Percentiles rank a stretch among this genome's conserved stretches.
These are phyloP conservation scores for Mastigias papua DNA, from an alignment of 30 jellyfish, hydroid and myxozoan species.

Conservation along the genomic window DNA sequence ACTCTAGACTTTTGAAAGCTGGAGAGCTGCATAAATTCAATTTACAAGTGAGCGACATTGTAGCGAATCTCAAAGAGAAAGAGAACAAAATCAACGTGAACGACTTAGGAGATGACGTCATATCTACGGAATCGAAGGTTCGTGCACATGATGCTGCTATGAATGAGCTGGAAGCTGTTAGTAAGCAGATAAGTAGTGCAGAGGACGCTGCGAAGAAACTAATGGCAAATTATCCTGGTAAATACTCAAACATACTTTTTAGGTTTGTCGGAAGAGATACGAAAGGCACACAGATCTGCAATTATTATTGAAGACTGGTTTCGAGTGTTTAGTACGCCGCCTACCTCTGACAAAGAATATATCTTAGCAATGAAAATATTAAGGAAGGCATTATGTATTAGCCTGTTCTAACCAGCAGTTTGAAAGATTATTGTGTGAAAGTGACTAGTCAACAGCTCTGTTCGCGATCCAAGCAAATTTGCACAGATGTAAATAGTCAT, in stretches of 20 bases:
- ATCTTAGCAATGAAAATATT: no score
- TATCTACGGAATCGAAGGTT: conserved; percentile 58
- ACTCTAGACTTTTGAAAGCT: conserved; percentile 64
- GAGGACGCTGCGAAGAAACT: conserved; percentile 29
- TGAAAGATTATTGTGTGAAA: no score
- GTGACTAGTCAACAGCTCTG: no score
- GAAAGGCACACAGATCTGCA: no score
- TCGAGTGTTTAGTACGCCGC: no score
- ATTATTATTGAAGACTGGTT: no score
- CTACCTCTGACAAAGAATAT: no score
- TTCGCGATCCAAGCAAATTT: no score
- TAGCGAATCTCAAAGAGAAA: conserved; percentile 58
- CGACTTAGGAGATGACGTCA: conserved; percentile 67
- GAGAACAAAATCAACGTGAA: conserved; percentile 9
- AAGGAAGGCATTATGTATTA: no score
- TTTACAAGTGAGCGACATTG: conserved; percentile 59
- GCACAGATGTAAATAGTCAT: no score
- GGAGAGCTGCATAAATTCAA: conserved; percentile 82
- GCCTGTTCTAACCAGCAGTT: no score
- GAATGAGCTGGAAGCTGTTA: conserved; percentile 65
- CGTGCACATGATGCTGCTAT: conserved; percentile 62
- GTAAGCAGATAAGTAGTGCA: conserved; percentile 50
- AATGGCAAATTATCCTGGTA: conserved; percentile 56
- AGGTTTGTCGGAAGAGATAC: no score
- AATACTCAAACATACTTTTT: not conserved